Conservation (phyloP, 2,888 invertebrate species). For the Spodoptera littoralis region DNA sequence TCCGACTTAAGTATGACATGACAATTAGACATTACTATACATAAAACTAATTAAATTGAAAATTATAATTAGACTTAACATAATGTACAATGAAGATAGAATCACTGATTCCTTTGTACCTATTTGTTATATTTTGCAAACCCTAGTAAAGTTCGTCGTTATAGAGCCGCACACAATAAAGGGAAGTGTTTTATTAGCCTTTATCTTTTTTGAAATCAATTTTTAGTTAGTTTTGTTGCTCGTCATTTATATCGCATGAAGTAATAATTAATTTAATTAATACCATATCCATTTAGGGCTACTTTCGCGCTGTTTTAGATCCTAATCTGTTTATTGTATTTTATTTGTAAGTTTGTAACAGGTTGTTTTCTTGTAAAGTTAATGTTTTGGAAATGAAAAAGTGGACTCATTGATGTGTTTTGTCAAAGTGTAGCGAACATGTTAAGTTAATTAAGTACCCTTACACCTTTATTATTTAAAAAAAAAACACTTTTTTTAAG, state of each 20-base stretch:
- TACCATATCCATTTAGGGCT: conserved; percentile 77
- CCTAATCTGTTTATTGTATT: conserved; percentile 70
- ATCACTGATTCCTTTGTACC: too few relatives aligned
- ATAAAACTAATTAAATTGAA: too few relatives aligned
- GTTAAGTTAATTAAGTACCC: background rate
- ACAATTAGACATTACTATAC: too few relatives aligned
- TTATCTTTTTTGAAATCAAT: conserved; percentile 82
- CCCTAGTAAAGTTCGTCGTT: conserved; percentile 49
- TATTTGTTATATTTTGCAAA: too few relatives aligned
- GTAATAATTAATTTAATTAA: conserved; percentile 87
- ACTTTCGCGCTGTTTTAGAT: conserved; percentile 73
- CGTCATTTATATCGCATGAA: conserved; percentile 86
- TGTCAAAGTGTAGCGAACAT: background rate
- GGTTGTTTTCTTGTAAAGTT: conserved; percentile 61
- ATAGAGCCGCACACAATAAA: conserved; percentile 61
- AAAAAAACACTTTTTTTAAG: too few relatives aligned
- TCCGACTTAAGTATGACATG: too few relatives aligned
- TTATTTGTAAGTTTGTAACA: conserved; percentile 56
- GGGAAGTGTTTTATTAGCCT: conserved; percentile 87
- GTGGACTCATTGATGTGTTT: conserved; percentile 7
- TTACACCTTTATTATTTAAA: background rate
- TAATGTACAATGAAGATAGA: too few relatives aligned
- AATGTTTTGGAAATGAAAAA: conserved; percentile 60
- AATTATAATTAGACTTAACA: too few relatives aligned
- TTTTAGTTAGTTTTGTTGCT: conserved; percentile 77